Evolutionary conservation across 2,888 invertebrate species (phyloP).

Genomic region (Drosophila basisetae): DNA sequence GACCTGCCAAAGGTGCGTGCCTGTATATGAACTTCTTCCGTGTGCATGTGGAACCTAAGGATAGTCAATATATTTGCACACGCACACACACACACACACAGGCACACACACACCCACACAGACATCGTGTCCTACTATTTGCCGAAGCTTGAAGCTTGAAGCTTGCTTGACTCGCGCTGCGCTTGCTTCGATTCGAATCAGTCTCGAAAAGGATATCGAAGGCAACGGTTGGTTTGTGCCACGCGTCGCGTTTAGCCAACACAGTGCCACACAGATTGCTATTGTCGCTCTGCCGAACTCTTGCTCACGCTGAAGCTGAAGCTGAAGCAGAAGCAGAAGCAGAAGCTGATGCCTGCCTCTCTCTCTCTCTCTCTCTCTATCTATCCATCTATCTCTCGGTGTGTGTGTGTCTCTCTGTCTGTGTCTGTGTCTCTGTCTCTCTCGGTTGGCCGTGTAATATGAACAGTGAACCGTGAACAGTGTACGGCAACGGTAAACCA

Average conservation of each 20-base stretch:
- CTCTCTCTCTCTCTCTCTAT: not conserved
- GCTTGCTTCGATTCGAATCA: constrained; percentile 43
- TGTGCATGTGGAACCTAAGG: constrained; percentile 57
- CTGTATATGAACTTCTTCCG: constrained; percentile 19
- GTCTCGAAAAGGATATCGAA: constrained; percentile 63
- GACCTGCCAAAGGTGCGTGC: constrained; percentile 48
- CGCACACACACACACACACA: constrained; percentile 6
- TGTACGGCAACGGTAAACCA: constrained; percentile 10
- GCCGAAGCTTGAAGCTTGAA: constrained; percentile 58
- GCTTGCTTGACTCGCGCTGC: constrained; percentile 14
- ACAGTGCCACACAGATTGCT: constrained; percentile 2
- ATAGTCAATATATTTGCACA: constrained; percentile 20
- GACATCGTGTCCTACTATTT: constrained; percentile 35
- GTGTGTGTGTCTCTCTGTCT: not conserved
- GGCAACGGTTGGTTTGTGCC: constrained; percentile 57
- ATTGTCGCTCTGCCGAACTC: constrained; percentile 4
- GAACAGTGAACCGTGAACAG: constrained; percentile 32
- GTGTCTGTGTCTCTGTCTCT: not conserved
- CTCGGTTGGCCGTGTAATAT: constrained; percentile 18
- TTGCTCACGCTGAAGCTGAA: not conserved
- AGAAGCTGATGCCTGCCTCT: constrained; percentile 2
- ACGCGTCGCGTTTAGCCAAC: constrained; percentile 14
- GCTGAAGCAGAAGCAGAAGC: not conserved
- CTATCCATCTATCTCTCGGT: not conserved
- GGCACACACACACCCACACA: constrained; percentile 5